phyloP scores from a whole-genome alignment of 1,140 invertebrate species.

The Nephotettix cincticeps region DNA sequence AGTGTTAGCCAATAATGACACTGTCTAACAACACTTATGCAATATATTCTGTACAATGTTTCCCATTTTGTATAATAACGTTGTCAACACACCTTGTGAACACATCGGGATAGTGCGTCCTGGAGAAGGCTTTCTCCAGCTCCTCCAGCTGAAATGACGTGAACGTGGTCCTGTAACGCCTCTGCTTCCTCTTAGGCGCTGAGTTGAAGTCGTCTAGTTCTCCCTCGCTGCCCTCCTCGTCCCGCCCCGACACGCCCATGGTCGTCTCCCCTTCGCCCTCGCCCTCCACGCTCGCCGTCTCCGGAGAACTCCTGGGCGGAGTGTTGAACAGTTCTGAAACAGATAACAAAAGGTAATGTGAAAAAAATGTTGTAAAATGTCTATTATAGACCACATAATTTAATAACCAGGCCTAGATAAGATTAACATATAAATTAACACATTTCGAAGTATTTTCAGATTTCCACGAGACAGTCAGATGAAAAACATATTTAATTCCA shows the following conservation, averaged over 20 bases:
- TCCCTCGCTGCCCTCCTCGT: slow-evolving; percentile 65
- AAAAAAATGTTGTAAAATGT: no score
- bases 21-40: no score
- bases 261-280: neutral
- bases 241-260: slow-evolving; percentile 29
- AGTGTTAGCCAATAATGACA: no score
- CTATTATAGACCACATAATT: no score
- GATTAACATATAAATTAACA: no score
- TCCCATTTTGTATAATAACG: no score
- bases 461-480: no score
- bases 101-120: slow-evolving; percentile 97
- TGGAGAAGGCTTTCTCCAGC: slow-evolving; percentile 94
- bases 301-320: neutral
- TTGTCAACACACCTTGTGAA: slow-evolving; percentile 99
- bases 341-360: no score
- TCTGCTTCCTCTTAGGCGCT: slow-evolving; percentile 85
- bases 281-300: slow-evolving; percentile 14
- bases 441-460: no score
- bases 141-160: slow-evolving; percentile 95
- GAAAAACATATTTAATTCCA: no score
- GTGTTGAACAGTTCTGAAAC: slow-evolving; percentile 28
- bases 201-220: slow-evolving; percentile 71
- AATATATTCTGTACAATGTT: no score
- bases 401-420: no score
- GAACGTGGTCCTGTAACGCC: slow-evolving; percentile 90